A percentile compares a stretch with the other conserved stretches of the same genome.
Evolutionary conservation across 2,797 vertebrate genomes (phyloP).

Genomic region (Phataginus tricuspis): DNA sequence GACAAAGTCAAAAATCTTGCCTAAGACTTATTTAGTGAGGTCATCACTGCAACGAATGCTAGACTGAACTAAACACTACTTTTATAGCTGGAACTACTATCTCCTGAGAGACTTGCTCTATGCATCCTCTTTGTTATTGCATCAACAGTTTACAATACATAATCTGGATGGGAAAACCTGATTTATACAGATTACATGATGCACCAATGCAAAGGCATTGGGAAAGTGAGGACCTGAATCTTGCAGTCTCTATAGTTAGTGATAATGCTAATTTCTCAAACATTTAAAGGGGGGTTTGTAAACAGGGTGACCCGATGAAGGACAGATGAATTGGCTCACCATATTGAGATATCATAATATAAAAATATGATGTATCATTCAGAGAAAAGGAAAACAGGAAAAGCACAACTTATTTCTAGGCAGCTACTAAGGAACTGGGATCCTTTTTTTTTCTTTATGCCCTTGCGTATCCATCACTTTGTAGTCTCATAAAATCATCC

Average conservation of each 20-base stretch:
- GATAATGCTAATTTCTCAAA: not conserved
- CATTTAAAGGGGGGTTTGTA: not conserved
- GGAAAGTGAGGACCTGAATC: not conserved
- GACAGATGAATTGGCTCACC: not conserved
- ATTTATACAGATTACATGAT: not conserved
- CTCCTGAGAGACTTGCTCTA: not conserved
- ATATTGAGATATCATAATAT: not conserved
- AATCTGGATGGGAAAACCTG: not conserved
- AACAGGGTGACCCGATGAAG: not conserved
- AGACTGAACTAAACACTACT: not conserved
- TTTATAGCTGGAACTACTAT: not conserved
- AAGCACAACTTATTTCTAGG: not conserved
- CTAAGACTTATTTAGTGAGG: not conserved
- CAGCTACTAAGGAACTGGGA: not conserved
- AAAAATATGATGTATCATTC: not conserved
- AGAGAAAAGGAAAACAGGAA: not conserved
- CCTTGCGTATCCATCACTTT: not conserved
- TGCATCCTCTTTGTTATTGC: not conserved
- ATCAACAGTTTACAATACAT: not conserved
- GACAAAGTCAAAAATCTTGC: not conserved
- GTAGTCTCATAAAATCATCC: not conserved
- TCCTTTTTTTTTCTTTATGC: not conserved
- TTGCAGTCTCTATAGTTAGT: not conserved
- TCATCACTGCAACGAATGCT: not conserved
- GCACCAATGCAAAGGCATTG: fast-evolving